Percentiles rank a stretch among this genome's conserved stretches.
phyloP scores from a whole-genome alignment of 2,113 vertebrate species.

The Syngnathus floridae region DNA sequence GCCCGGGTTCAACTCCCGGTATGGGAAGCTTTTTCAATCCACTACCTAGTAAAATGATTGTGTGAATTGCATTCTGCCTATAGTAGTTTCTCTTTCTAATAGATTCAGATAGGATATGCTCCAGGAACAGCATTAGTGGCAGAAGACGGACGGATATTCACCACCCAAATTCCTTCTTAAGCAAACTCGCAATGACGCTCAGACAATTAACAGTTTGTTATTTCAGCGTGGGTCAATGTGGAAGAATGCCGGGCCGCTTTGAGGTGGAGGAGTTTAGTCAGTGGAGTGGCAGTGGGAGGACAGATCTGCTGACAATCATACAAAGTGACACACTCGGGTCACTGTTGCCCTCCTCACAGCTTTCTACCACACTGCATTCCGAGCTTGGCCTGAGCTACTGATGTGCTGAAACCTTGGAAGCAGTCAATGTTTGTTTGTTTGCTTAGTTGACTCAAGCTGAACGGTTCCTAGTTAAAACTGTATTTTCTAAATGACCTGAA shows the following conservation, averaged over 20 bases:
- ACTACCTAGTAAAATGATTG: not conserved
- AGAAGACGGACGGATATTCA: not conserved
- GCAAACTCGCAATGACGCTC: not conserved
- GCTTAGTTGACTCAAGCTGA: not conserved
- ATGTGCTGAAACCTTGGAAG: slow-evolving; percentile 27
- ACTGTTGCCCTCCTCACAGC: slow-evolving; percentile 35
- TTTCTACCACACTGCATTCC: slow-evolving; percentile 45
- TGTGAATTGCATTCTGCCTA: no score
- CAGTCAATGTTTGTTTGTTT: slow-evolving; percentile 7
- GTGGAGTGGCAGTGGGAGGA: slow-evolving; percentile 55
- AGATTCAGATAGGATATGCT: not conserved
- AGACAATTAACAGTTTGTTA: slow-evolving; percentile 23
- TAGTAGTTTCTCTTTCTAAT: not conserved
- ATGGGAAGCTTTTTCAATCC: no score
- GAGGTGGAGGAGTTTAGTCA: slow-evolving; percentile 39
- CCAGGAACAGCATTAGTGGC: not conserved
- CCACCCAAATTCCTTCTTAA: not conserved
- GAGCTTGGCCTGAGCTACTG: slow-evolving; percentile 15
- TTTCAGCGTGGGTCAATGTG: slow-evolving; percentile 10
- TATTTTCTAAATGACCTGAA: not conserved
- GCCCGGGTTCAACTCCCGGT: no score
- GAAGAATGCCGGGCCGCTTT: slow-evolving; percentile 40
- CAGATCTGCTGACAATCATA: slow-evolving; percentile 58
- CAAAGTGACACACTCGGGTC: slow-evolving; percentile 52
- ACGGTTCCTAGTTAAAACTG: not conserved